Conservation (phyloP, 2,113 vertebrate genomes). For the Pluvianellus socialis region DNA sequence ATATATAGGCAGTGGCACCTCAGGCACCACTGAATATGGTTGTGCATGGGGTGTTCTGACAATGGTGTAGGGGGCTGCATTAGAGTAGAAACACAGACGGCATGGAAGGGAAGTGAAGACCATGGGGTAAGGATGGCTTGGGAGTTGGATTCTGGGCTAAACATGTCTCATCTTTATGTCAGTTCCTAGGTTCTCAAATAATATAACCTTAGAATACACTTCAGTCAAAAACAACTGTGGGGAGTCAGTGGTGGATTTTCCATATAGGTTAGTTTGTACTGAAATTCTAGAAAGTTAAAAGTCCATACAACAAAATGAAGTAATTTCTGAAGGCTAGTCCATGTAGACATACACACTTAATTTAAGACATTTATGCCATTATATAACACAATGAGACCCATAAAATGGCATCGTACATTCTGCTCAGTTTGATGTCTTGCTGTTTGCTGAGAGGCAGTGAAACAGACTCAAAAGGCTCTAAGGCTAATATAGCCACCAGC, state of each 20-base stretch:
- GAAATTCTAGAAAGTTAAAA: background rate
- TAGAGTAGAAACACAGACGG: background rate
- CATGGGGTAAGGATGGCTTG: background rate
- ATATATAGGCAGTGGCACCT: no score
- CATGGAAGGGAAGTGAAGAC: background rate
- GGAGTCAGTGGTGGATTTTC: background rate
- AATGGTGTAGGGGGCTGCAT: background rate
- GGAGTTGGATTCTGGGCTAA: background rate
- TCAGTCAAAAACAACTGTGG: background rate
- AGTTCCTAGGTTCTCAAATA: background rate
- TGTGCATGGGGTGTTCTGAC: background rate
- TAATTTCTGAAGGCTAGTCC: background rate
- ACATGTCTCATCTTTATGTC: background rate
- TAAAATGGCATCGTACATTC: background rate
- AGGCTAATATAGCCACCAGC: background rate
- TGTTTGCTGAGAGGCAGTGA: background rate
- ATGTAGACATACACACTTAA: background rate
- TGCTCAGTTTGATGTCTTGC: background rate
- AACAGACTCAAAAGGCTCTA: background rate
- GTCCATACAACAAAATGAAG: background rate
- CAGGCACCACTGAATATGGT: background rate
- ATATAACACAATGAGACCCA: background rate
- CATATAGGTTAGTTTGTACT: background rate
- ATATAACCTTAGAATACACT: background rate
- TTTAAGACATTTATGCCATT: background rate